Base-by-base conservation (phyloP, 92 coral and sea anemone genomes). In the Zoanthus gigantus region DNA sequence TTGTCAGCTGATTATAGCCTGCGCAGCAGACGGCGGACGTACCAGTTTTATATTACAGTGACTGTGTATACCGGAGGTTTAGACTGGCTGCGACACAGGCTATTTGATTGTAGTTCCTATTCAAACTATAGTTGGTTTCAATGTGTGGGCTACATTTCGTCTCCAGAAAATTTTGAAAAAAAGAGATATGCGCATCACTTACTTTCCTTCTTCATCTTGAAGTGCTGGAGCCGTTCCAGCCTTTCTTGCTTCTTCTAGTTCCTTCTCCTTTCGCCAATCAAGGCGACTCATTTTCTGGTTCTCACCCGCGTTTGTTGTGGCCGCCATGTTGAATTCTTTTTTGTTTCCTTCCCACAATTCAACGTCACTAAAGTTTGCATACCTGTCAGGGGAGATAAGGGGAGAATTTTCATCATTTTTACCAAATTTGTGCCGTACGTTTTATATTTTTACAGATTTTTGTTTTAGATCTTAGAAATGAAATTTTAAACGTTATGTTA, bases 161-260 rank as follows among this genome's bases (percentile, higher is more conserved):
- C 47, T 45, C 85, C 8, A 8, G 34, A 29, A 16, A 2, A 9
- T 12, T n/a, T 46, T 72, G 28, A 54, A 50, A 32, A 23, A 31
- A 12, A 78, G 71, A 13, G n/a, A 31, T 48, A 30, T 63, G 50
- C 58, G 18, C 44, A 63, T 0, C 30, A 79, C 96, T 92, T 92
- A 97, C 99, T 92, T 97, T 87, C 99, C 99, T 53, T 96, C 98
- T 87, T 97, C 99, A 92, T 97, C 99, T 53, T 96, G 98, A 72
- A 97, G 92, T 17, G 99, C 99, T 73, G 99, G 99, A 61, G 99
- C 99, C 46, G 99, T 97, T 61, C 99, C 99, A 78, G 99, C 99
- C 65, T 97, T 97, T 74, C 99, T 92, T 30, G 99, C 99, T 89
- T 97, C 99, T 77, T 97, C 99, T 71, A 97, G 88, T 81, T 97